Percentiles rank a stretch among this genome's conserved stretches.
Conservation (phyloP, 2,113 vertebrate species). For the Salminus brasiliensis region DNA sequence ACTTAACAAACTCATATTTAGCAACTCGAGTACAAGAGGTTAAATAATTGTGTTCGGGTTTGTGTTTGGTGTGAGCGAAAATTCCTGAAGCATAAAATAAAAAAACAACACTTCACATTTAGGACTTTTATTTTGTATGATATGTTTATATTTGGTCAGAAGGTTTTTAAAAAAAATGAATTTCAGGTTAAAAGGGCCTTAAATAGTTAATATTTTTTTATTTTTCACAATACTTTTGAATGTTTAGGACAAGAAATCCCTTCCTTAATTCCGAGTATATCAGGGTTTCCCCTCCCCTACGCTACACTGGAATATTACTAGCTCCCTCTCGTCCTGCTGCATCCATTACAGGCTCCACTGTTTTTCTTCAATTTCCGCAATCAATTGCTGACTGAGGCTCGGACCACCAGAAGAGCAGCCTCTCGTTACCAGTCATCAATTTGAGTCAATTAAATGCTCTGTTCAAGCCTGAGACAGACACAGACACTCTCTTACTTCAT, state of each 20-base stretch:
- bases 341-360: neutral
- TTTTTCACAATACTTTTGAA: neutral
- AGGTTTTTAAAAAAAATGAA: too few relatives aligned
- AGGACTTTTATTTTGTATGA: too few relatives aligned
- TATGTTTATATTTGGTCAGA: too few relatives aligned
- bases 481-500: neutral
- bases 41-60: too few relatives aligned
- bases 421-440: slow-evolving; percentile 5
- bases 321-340: neutral
- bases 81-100: too few relatives aligned
- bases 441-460: neutral
- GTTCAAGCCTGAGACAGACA: neutral
- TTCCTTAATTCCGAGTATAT: neutral
- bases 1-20: too few relatives aligned
- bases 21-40: too few relatives aligned
- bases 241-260: neutral
- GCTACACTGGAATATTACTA: neutral
- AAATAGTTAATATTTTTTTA: neutral
- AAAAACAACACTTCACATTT: too few relatives aligned
- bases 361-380: neutral
- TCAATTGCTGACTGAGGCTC: neutral
- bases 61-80: too few relatives aligned
- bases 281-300: neutral
- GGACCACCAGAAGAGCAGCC: neutral
- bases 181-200: neutral